A percentile compares a stretch with the other conserved stretches of the same genome.
Evolutionary conservation across 92 coral and sea anemone genomes (phyloP).

Genomic region (Porites divaricata): DNA sequence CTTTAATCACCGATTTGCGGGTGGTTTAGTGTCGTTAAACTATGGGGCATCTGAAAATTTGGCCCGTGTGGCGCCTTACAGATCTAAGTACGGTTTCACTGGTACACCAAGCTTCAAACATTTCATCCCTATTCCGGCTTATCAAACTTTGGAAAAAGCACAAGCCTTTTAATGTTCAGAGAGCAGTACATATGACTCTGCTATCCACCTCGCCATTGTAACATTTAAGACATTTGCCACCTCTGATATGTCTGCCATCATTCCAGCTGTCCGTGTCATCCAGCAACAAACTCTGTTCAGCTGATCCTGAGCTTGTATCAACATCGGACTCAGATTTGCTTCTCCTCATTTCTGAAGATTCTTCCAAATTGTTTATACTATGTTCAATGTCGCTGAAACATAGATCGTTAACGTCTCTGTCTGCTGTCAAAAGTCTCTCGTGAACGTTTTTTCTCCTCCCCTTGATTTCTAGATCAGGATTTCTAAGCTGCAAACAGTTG

Average conservation of each 20-base stretch:
- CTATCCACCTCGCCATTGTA: not conserved
- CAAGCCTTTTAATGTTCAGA: not conserved
- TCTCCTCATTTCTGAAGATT: not conserved
- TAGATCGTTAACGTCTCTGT: not conserved
- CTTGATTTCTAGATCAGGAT: not conserved
- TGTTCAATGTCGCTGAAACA: conserved; percentile 1
- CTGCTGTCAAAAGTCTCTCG: not conserved
- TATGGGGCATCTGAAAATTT: no score
- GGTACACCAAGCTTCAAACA: not conserved
- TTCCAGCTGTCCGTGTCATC: not conserved
- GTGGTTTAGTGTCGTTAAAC: no score
- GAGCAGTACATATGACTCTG: conserved; percentile 29
- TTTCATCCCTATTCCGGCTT: not conserved
- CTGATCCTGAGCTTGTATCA: not conserved
- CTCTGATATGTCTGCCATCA: not conserved
- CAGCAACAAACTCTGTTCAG: not conserved
- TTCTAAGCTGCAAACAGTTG: not conserved
- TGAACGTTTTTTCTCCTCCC: not conserved
- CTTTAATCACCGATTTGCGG: no score
- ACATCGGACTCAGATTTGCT: conserved; percentile 2
- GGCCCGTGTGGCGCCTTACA: no score
- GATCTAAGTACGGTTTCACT: no score
- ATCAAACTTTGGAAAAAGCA: not conserved
- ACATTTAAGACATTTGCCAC: conserved; percentile 7
- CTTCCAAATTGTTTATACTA: not conserved